These are phyloP conservation scores for Lota lota DNA, from an alignment of 2,113 vertebrate genomes.

Conservation along the genomic window DNA sequence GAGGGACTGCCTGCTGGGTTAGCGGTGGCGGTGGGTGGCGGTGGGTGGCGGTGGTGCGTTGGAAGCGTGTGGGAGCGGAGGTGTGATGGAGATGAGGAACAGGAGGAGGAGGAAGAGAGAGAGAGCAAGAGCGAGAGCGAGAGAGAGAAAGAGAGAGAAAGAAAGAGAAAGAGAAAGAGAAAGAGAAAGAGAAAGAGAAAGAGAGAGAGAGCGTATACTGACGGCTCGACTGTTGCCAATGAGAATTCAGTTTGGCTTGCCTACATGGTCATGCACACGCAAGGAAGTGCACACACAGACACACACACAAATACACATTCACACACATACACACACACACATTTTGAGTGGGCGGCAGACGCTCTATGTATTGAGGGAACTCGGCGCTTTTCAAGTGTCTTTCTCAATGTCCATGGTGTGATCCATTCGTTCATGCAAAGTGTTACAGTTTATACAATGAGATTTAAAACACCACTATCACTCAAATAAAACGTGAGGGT, in stretches of 20 bases:
- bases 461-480: too few relatives aligned
- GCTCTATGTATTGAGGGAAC: too few relatives aligned
- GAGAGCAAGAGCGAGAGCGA: too few relatives aligned
- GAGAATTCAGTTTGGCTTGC: not conserved
- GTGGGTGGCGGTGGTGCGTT: constrained; percentile 62
- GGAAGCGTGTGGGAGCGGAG: constrained; percentile 34
- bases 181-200: too few relatives aligned
- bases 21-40: constrained; percentile 59
- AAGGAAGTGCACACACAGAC: not conserved
- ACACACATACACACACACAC: not conserved
- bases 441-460: too few relatives aligned
- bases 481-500: too few relatives aligned
- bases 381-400: too few relatives aligned
- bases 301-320: not conserved
- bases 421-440: too few relatives aligned
- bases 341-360: constrained; percentile 8
- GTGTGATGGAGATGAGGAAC: constrained; percentile 15
- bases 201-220: too few relatives aligned
- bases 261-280: not conserved
- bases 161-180: too few relatives aligned
- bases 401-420: too few relatives aligned
- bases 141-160: too few relatives aligned
- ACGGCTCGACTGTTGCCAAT: not conserved
- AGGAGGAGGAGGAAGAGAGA: constrained; percentile 9
- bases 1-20: not conserved